Evolutionary conservation across 1,140 invertebrate species (phyloP).

Genomic region (Drosophila bocqueti): DNA sequence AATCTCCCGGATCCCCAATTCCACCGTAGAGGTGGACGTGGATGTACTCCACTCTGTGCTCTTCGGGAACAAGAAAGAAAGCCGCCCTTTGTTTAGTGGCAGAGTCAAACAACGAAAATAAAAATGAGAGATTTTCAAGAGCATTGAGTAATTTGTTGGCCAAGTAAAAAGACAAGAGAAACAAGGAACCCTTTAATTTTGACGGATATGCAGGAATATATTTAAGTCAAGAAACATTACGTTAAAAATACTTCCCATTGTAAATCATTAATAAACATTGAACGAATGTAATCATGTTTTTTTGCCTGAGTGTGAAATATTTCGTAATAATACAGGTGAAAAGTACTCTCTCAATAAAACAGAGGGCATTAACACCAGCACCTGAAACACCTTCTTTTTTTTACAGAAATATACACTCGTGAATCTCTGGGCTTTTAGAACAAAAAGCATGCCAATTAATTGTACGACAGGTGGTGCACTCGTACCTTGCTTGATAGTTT

Average conservation of each 20-base stretch:
- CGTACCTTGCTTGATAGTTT: slow-evolving; percentile 68
- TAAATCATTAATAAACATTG: not conserved
- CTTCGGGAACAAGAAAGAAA: slow-evolving; percentile 16
- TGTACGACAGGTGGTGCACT: slow-evolving; percentile 67
- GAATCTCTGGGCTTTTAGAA: slow-evolving; percentile 20
- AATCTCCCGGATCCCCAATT: slow-evolving; percentile 61
- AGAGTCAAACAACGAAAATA: not conserved
- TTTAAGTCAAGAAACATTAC: not conserved
- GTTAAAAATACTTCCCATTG: not conserved
- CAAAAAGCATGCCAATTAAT: slow-evolving; percentile 67
- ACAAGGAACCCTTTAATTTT: not conserved
- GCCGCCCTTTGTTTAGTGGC: not conserved
- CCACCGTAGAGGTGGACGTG: slow-evolving; percentile 62
- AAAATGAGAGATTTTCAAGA: not conserved
- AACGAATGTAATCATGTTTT: not conserved
- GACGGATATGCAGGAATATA: not conserved
- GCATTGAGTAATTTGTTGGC: not conserved
- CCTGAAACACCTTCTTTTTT: slow-evolving; percentile 26
- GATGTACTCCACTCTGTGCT: slow-evolving; percentile 71
- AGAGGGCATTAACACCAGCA: slow-evolving; percentile 39
- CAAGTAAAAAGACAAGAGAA: not conserved
- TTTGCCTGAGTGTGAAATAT: not conserved
- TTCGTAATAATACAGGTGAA: not conserved
- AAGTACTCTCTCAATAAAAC: slow-evolving; percentile 10
- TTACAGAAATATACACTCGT: slow-evolving; percentile 1